Evolutionary conservation across 2,888 invertebrate genomes (phyloP).

Genomic region (Melinopterus prodromus): DNA sequence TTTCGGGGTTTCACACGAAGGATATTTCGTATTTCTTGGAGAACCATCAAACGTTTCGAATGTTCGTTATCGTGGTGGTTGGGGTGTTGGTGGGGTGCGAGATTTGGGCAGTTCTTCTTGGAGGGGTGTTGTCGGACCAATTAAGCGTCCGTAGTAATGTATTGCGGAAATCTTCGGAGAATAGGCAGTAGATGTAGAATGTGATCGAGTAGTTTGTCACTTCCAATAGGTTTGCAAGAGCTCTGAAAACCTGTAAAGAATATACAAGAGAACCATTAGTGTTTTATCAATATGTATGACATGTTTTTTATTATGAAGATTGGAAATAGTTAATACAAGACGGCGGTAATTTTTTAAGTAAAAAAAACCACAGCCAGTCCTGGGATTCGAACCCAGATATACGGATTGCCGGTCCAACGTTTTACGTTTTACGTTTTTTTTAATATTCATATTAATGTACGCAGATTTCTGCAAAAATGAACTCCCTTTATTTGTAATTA

Average conservation of each 20-base stretch:
- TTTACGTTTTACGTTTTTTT: too few relatives aligned
- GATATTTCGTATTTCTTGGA: conserved; percentile 21
- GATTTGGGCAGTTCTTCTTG: conserved; percentile 52
- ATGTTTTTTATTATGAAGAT: too few relatives aligned
- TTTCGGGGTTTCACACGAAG: conserved; percentile 5
- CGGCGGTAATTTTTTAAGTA: too few relatives aligned
- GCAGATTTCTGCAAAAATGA: too few relatives aligned
- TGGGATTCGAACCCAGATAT: too few relatives aligned
- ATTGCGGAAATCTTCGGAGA: conserved; percentile 79
- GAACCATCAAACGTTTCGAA: conserved; percentile 55
- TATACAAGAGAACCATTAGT: neutral
- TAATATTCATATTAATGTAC: too few relatives aligned
- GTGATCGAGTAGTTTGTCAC: conserved; percentile 80
- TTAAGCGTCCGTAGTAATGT: conserved; percentile 72
- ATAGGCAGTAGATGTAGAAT: conserved; percentile 81
- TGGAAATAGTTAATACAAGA: too few relatives aligned
- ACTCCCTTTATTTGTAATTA: too few relatives aligned
- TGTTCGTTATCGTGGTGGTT: conserved; percentile 58
- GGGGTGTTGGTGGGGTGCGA: conserved; percentile 57
- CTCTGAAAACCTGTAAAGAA: conserved; percentile 69
- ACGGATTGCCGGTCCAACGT: too few relatives aligned
- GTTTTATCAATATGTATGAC: too few relatives aligned
- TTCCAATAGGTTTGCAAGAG: conserved; percentile 77
- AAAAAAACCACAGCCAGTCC: too few relatives aligned
- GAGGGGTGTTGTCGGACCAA: conserved; percentile 62